These are phyloP conservation scores for Manduca sexta DNA, from an alignment of 1,140 invertebrate genomes.

Conservation along the genomic window DNA sequence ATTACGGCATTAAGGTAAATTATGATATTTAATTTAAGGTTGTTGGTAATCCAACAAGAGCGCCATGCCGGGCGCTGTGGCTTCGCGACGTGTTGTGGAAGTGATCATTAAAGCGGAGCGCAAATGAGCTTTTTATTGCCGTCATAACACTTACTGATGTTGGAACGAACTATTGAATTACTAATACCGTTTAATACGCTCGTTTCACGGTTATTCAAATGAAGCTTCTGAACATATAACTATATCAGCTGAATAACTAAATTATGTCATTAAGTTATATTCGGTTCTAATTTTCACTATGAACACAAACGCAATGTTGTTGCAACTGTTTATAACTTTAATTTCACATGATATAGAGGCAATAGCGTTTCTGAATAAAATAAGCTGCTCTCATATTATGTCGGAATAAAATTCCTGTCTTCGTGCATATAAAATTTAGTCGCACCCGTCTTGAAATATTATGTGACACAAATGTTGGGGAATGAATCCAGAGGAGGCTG, in stretches of 20 bases:
- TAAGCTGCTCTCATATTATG: slow-evolving; percentile 30
- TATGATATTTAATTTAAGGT: slow-evolving; percentile 53
- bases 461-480: slow-evolving; percentile 44
- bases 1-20: slow-evolving; percentile 54
- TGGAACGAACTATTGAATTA: slow-evolving; percentile 51
- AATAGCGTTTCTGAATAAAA: slow-evolving; percentile 15
- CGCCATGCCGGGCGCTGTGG: slow-evolving; percentile 14
- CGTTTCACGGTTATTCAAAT: slow-evolving; percentile 31
- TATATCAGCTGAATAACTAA: no score
- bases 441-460: slow-evolving; percentile 42
- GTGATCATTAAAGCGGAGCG: slow-evolving; percentile 41
- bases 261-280: no score
- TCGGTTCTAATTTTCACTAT: no score
- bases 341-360: neutral
- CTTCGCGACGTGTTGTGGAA: slow-evolving; percentile 24
- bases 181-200: slow-evolving; percentile 45
- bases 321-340: no score
- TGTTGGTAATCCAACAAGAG: slow-evolving; percentile 25
- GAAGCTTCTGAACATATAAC: slow-evolving; percentile 20
- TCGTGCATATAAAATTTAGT: slow-evolving; percentile 46
- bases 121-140: slow-evolving; percentile 51
- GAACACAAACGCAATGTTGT: no score
- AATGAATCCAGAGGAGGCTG: slow-evolving; percentile 50
- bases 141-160: slow-evolving; percentile 48
- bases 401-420: slow-evolving; percentile 40